A percentile compares a stretch with the other conserved stretches of the same genome.
phyloP scores from a whole-genome alignment of 2,888 invertebrate genomes.

The Hirtodrosophila trivittata region DNA sequence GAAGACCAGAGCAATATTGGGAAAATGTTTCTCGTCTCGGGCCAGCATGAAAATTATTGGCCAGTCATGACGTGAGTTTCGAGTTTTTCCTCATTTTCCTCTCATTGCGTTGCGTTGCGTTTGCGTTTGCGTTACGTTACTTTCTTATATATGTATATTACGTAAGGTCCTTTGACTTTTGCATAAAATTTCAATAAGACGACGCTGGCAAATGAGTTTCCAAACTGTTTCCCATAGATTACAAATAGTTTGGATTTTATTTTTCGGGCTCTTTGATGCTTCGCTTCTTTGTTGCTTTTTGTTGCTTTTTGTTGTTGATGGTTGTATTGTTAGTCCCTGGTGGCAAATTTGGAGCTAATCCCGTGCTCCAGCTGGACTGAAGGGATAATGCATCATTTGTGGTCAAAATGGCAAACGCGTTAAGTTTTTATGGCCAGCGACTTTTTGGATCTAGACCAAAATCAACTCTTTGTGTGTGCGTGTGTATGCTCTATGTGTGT shows the following conservation, averaged over 20 bases:
- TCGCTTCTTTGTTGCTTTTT: neutral
- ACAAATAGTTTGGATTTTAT: constrained; percentile 50
- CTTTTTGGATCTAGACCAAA: constrained; percentile 76
- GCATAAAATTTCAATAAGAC: constrained; percentile 75
- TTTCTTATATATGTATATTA: too few species aligned
- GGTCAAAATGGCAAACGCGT: constrained; percentile 79
- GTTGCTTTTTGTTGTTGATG: neutral
- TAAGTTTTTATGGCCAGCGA: constrained; percentile 78
- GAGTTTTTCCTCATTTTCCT: constrained; percentile 31
- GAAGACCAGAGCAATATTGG: constrained; percentile 62
- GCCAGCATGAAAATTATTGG: constrained; percentile 72
- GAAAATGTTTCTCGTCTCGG: constrained; percentile 56
- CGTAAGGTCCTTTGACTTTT: constrained; percentile 46
- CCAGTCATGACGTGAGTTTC: constrained; percentile 74
- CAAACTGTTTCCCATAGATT: constrained; percentile 51
- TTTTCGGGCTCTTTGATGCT: constrained; percentile 10
- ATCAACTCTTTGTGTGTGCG: constrained; percentile 37
- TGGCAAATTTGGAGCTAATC: constrained; percentile 70
- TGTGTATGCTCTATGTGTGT: constrained; percentile 1
- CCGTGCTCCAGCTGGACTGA: constrained; percentile 33
- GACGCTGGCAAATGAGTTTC: constrained; percentile 58
- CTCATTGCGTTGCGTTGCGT: constrained; percentile 32
- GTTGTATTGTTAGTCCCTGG: constrained; percentile 50
- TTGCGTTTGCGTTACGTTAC: constrained; percentile 34
- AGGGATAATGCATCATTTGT: constrained; percentile 74